Base-by-base conservation (phyloP, 2,113 vertebrate species). In the Elephantulus edwardii region DNA sequence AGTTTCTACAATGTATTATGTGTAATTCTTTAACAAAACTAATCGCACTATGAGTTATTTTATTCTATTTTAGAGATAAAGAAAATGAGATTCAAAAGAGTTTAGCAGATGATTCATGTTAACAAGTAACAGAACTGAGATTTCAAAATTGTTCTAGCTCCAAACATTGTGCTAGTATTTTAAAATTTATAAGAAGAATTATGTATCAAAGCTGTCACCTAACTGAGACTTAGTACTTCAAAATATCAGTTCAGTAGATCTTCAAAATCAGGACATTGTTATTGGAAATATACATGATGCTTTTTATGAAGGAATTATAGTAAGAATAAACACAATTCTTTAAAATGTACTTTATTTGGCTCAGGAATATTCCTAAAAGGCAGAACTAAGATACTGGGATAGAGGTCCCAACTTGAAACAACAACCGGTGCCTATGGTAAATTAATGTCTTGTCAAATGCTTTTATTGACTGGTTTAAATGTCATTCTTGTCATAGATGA, bases 61-160 rank as follows among this genome's bases (percentile, higher is more conserved):
- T 84, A 54, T 40, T 86, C 50, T 91, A 75, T 89, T 87, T 82
- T 93, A 66, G 20, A 89, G 50, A 44, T 62, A 62, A 77, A 38
- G 8, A 83, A 83, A 81, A 50, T 50, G 8, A 48, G 3, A 2
- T 2, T 94, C 2, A 54, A 0, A 72, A n/a, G 54, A 91, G 1
- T 13, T 71, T 20, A 14, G 26, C 77, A 66, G 66, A 60, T 72
- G 77, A 66, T 52, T 5, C 22, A 85, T 48, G 4, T 66, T 54
- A 77, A 44, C 35, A 44, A 58, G 0, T 54, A 33, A 2, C 5
- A 77, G 38, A 78, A 0, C 13, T 86, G 46, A 80, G 28, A n/a
- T 79, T 83, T 88, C 30, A 93, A 83, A 74, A 74, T 62, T 0
- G 4, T 44, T 89, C 44, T 54, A 3, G 35, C 64, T 87, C 46